phyloP scores from a whole-genome alignment of 2,888 invertebrate species.

The Cheilosia grossa region DNA sequence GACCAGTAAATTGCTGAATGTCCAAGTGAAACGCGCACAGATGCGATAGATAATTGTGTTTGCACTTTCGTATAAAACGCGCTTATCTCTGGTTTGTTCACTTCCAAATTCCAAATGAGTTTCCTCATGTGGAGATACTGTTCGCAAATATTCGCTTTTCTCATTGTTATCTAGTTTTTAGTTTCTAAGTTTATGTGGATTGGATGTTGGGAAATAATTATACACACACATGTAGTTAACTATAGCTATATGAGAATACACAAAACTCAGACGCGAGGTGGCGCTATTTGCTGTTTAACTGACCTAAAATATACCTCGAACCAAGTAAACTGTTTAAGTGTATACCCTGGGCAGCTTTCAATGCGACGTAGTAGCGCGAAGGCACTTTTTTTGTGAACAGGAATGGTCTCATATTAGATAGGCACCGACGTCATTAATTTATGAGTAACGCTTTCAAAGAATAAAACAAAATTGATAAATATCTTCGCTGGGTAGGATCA shows the following conservation, averaged over 20 bases:
- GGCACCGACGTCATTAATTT: not conserved
- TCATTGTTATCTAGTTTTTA: constrained; percentile 55
- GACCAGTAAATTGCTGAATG: constrained; percentile 60
- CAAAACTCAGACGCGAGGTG: not conserved
- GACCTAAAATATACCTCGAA: not conserved
- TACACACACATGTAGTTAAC: not conserved
- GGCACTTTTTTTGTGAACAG: not conserved
- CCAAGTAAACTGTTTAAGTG: not conserved
- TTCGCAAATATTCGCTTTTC: constrained; percentile 63
- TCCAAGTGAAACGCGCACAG: constrained; percentile 63
- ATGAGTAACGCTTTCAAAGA: not conserved
- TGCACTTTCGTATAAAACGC: constrained; percentile 41
- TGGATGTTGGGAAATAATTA: constrained; percentile 42
- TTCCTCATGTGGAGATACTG: constrained; percentile 61
- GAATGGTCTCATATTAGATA: not conserved
- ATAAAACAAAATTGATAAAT: too few species aligned
- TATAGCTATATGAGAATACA: not conserved
- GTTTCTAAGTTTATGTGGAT: not conserved
- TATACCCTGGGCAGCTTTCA: too few species aligned
- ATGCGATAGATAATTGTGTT: constrained; percentile 56
- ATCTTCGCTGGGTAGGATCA: too few species aligned
- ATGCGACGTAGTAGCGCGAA: too few species aligned
- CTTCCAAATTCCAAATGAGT: constrained; percentile 44
- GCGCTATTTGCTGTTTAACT: not conserved
- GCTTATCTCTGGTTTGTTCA: constrained; percentile 57